These are phyloP conservation scores for Sebastes cheni DNA, from an alignment of 2,797 vertebrate genomes.

Conservation along the genomic window DNA sequence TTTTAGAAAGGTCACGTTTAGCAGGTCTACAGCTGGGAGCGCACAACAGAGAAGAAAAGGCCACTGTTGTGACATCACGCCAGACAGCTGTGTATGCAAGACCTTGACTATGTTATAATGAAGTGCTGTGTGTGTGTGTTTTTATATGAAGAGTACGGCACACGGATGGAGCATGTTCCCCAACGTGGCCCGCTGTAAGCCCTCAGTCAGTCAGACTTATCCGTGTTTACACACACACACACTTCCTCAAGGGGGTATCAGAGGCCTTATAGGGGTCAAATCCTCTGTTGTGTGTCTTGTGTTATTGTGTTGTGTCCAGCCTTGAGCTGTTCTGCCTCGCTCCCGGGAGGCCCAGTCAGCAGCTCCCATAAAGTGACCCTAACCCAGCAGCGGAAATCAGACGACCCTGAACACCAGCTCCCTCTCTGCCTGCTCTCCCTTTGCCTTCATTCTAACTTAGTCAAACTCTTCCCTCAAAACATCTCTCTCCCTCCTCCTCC, in stretches of 20 bases:
- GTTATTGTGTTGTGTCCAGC: constrained; percentile 32
- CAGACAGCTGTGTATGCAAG: constrained; percentile 10
- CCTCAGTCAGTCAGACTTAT: constrained; percentile 45
- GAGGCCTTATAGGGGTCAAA: constrained; percentile 50
- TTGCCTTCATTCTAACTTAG: constrained; percentile 29
- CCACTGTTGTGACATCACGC: constrained; percentile 14
- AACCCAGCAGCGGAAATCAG: constrained; percentile 46
- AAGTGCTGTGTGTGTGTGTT: neutral
- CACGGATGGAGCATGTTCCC: neutral
- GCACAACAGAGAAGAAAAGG: constrained; percentile 23
- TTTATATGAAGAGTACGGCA: neutral
- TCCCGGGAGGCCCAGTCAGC: constrained; percentile 42
- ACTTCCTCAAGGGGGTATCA: constrained; percentile 46
- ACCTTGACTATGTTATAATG: neutral
- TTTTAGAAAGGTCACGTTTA: constrained; percentile 50
- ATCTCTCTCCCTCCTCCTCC: constrained; percentile 8
- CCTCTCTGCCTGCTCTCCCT: constrained; percentile 12
- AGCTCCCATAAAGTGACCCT: constrained; percentile 47
- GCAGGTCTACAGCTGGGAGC: constrained; percentile 13
- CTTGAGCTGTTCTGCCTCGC: constrained; percentile 9
- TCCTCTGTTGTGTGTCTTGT: constrained; percentile 14
- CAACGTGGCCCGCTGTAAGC: constrained; percentile 12
- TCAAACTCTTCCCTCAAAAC: constrained; percentile 23
- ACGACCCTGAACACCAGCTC: constrained; percentile 32
- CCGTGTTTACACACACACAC: constrained; percentile 48